These are phyloP conservation scores for Pelecanoides urinatrix DNA, from an alignment of 2,113 vertebrate species.

Conservation along the genomic window DNA sequence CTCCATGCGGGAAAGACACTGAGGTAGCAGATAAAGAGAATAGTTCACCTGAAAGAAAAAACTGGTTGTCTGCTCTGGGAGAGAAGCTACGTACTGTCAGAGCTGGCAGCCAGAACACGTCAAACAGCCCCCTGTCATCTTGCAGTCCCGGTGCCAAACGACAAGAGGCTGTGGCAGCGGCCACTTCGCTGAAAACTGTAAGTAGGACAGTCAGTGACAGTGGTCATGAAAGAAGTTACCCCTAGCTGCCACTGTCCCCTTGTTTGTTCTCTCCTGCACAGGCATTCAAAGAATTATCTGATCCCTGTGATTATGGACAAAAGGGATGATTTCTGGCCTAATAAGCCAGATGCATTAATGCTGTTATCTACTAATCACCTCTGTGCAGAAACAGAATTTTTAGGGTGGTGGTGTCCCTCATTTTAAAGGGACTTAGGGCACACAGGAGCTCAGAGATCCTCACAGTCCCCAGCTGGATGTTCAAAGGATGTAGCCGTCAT, in stretches of 20 bases:
- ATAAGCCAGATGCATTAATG: neutral
- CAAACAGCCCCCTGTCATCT: slow-evolving; percentile 19
- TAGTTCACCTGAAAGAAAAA: slow-evolving; percentile 74
- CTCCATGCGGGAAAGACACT: slow-evolving; percentile 17
- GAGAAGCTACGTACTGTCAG: slow-evolving; percentile 77
- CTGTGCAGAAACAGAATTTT: neutral
- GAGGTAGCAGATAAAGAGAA: slow-evolving; percentile 85
- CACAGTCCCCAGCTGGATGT: neutral
- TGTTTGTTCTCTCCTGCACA: neutral
- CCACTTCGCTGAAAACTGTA: slow-evolving; percentile 74
- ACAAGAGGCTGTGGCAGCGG: slow-evolving; percentile 67
- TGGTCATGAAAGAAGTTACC: neutral
- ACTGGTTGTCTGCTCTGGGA: slow-evolving; percentile 89
- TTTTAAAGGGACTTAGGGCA: neutral
- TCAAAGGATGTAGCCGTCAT: neutral
- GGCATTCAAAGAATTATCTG: neutral
- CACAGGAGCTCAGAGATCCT: neutral
- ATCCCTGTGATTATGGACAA: neutral
- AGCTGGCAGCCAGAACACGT: neutral
- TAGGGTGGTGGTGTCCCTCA: neutral
- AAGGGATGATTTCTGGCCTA: neutral
- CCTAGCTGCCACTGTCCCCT: neutral
- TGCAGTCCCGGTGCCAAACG: slow-evolving; percentile 71
- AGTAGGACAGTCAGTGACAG: slow-evolving; percentile 24
- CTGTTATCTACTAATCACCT: neutral